Evolutionary conservation across 2,113 vertebrate species (phyloP).

Genomic region (Microtus montanus): DNA sequence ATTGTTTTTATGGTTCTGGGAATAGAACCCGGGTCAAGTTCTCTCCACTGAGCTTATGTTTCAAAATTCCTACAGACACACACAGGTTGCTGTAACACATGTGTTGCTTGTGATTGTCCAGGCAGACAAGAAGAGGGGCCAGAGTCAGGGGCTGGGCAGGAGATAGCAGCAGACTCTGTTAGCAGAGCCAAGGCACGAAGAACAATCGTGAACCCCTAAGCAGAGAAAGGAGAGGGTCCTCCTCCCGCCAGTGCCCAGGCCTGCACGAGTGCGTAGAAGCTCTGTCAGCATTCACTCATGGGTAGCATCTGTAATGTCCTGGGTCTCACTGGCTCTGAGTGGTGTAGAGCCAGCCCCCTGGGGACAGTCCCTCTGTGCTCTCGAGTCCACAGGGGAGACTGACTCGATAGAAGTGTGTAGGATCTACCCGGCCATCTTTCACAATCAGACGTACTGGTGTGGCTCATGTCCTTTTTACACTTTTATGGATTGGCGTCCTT

Average conservation of each 20-base stretch:
- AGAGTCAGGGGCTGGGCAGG: too few relatives aligned
- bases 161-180: neutral
- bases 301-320: neutral
- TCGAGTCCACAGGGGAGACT: neutral
- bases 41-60: neutral
- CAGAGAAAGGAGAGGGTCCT: fast-evolving
- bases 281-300: fast-evolving
- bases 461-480: neutral
- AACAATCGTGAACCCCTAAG: too few relatives aligned
- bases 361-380: neutral
- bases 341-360: neutral
- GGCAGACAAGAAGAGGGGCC: too few relatives aligned
- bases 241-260: fast-evolving
- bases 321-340: too few relatives aligned
- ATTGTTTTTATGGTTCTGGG: neutral
- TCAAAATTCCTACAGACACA: neutral
- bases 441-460: neutral
- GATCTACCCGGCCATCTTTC: neutral
- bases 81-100: fast-evolving
- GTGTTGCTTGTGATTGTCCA: neutral
- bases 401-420: neutral
- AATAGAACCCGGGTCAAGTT: neutral
- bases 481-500: too few relatives aligned
- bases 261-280: too few relatives aligned
- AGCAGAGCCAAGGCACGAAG: neutral